Base-by-base conservation (phyloP, 1,140 invertebrate genomes). In the Drosophila kohkoa region DNA sequence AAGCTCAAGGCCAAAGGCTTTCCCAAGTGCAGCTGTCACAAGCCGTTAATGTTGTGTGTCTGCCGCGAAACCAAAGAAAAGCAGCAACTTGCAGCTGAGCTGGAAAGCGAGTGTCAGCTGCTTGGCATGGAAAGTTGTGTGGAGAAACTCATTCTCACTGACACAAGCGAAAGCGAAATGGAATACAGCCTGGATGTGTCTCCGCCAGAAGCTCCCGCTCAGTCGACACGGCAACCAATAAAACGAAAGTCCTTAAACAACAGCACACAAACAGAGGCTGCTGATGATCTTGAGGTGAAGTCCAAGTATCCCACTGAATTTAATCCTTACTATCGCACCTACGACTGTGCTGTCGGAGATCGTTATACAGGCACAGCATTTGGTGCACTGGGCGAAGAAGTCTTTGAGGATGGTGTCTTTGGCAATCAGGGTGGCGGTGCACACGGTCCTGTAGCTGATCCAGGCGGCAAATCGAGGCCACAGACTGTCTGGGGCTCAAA, bases 131-230 rank as follows among this genome's bases (percentile, higher is more conserved):
- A 60, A 0, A 54, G 49, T 5, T 79, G 77, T 15, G 60, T 55
- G 1, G 60, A 83, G 1, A 64, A 77, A 0, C 46, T 92, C 8
- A 49, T 85, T 2, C 68, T 92, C 0, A 90, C 79, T 0, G 92
- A 92, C 5, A 90, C 90, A 38, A 91, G 77, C n/a, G 91, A 92
- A 1, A 87, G 81, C 32, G 92, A 92, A 13, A 68, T 82, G 67
- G 90, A 92, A 48, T 91, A 77, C 30, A 75, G 92, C 66, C 74
- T 92, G 10, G 76, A 91, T 59, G 83, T 92, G 5, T 82, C 86
- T 10, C 86, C 91, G 5, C 86, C 90, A 1, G 55, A 68, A 1
- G 75, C 10, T 71, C 67, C 0, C 74, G 77, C 10, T 59, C 74
- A 1, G 51, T 76, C 35, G 7, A 25, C 0, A 15, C 16, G 2